Evolutionary conservation across 2,797 vertebrate genomes (phyloP).

Genomic region (Rhynchonycteris naso): DNA sequence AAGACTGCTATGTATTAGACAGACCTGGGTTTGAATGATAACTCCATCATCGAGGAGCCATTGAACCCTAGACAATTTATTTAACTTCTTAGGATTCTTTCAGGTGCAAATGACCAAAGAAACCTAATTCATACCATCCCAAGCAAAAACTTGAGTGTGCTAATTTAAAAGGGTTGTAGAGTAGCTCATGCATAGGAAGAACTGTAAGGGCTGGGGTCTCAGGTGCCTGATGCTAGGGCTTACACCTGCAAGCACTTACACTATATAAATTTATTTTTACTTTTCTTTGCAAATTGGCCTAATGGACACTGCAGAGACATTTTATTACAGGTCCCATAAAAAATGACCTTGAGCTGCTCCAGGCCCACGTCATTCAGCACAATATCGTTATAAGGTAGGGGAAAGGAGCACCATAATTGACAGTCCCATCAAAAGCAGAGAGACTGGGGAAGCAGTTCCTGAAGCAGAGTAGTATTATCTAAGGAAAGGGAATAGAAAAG

Average conservation of each 20-base stretch:
- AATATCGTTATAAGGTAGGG: background rate
- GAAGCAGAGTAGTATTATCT: background rate
- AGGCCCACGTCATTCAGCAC: background rate
- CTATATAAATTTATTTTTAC: background rate
- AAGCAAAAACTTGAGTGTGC: background rate
- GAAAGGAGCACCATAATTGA: background rate
- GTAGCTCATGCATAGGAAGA: background rate
- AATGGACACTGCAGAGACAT: background rate
- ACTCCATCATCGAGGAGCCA: background rate
- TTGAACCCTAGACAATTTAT: background rate
- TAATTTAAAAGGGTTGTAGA: background rate
- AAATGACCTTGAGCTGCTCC: background rate
- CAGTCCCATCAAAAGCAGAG: background rate
- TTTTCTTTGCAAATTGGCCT: background rate
- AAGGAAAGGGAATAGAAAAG: background rate
- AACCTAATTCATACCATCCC: background rate
- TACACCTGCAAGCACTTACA: background rate
- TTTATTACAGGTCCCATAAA: constrained; percentile 30
- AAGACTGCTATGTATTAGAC: background rate
- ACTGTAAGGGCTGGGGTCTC: background rate
- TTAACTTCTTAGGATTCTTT: constrained; percentile 27
- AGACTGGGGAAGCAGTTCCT: background rate
- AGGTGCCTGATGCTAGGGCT: background rate
- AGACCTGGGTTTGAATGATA: background rate
- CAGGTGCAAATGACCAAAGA: background rate